Conservation (phyloP, 1,140 invertebrate species). For the Antheraea mylitta region DNA sequence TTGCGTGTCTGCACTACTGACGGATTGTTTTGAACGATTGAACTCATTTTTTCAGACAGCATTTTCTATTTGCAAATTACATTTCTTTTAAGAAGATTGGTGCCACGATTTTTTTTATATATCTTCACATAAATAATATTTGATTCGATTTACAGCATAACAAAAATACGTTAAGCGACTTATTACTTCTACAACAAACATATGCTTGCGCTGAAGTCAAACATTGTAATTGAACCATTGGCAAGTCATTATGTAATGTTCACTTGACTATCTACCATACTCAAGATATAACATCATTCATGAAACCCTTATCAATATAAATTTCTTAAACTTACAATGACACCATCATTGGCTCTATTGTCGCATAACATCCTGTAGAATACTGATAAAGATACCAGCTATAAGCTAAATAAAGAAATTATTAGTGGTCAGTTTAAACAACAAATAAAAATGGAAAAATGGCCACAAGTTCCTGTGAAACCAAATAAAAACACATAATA, state of each 20-base stretch:
- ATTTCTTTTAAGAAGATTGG: not conserved
- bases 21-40: conserved; percentile 2
- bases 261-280: too few species aligned
- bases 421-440: not conserved
- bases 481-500: not conserved
- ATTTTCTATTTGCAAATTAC: not conserved
- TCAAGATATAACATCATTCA: too few species aligned
- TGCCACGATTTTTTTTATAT: too few species aligned
- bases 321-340: too few species aligned
- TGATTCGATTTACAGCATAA: not conserved
- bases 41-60: not conserved
- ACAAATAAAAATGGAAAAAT: not conserved
- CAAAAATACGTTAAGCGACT: too few species aligned
- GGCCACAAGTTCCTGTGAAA: not conserved
- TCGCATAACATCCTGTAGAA: too few species aligned
- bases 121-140: not conserved
- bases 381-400: not conserved
- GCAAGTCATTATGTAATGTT: too few species aligned
- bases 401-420: not conserved
- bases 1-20: not conserved
- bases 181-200: too few species aligned
- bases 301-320: too few species aligned
- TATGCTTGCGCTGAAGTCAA: too few species aligned
- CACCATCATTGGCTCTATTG: too few species aligned
- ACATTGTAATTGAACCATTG: too few species aligned